A percentile compares a stretch with the other conserved stretches of the same genome.
These are phyloP conservation scores for Chironomus tepperi DNA, from an alignment of 1,140 invertebrate species.

Conservation along the genomic window DNA sequence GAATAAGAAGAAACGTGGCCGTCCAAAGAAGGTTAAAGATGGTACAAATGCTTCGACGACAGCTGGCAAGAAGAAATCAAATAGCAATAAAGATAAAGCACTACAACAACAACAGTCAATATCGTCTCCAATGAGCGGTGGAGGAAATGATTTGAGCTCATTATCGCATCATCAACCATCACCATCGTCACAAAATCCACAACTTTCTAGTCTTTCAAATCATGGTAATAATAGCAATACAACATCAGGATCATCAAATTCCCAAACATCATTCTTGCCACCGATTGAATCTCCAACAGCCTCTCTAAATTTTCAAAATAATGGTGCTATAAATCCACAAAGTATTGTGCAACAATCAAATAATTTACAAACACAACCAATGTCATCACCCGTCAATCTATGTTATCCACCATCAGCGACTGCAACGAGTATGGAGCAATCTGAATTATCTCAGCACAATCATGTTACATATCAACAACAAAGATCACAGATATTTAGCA, in stretches of 20 bases:
- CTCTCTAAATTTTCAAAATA: background rate
- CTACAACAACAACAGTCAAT: conserved; percentile 35
- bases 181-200: background rate
- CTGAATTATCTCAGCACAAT: background rate
- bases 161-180: background rate
- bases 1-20: conserved; percentile 70
- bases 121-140: conserved; percentile 29
- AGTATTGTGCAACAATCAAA: background rate
- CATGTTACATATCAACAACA: conserved; percentile 5
- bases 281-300: background rate
- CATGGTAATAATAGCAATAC: conserved; percentile 10
- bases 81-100: conserved; percentile 31
- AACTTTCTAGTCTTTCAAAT: conserved; percentile 16
- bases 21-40: conserved; percentile 72
- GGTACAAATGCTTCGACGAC: conserved; percentile 40
- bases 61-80: conserved; percentile 37
- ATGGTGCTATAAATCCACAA: conserved; percentile 18
- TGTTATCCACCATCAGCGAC: background rate
- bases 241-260: background rate
- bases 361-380: background rate
- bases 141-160: conserved; percentile 1
- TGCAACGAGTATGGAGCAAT: background rate
- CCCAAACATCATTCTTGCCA: background rate
- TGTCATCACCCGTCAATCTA: background rate
- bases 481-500: conserved; percentile 29